A percentile compares a stretch with the other conserved stretches of the same genome.
Evolutionary conservation across 2,113 vertebrate species (phyloP).

Genomic region (Brachirus orientalis): DNA sequence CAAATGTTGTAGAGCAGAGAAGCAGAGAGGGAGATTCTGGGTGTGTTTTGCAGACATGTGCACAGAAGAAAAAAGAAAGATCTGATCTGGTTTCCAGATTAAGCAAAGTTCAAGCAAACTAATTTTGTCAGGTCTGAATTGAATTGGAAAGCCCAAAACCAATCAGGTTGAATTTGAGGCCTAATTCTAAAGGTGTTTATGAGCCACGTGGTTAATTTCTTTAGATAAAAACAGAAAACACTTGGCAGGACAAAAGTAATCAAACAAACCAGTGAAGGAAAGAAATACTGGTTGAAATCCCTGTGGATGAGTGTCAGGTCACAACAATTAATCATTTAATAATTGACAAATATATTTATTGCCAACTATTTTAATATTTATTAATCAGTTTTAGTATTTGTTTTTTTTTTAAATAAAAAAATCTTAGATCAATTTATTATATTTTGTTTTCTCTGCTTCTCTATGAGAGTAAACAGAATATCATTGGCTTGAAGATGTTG

Average conservation of each 20-base stretch:
- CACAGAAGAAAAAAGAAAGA: conserved; percentile 13
- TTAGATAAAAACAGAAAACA: background rate
- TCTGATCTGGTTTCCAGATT: conserved; percentile 20
- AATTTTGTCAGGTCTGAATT: conserved; percentile 30
- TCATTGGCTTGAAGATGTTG: too few relatives aligned
- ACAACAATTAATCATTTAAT: too few relatives aligned
- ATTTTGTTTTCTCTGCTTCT: too few relatives aligned
- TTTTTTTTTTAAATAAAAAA: too few relatives aligned
- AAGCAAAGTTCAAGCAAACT: conserved; percentile 28
- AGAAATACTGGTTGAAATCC: too few relatives aligned
- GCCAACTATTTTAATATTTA: too few relatives aligned
- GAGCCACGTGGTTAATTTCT: background rate
- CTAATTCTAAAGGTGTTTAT: conserved; percentile 3
- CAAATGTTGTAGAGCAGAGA: background rate
- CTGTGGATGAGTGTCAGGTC: too few relatives aligned
- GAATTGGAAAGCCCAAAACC: background rate
- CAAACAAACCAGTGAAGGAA: background rate
- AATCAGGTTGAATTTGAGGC: background rate
- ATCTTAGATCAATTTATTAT: too few relatives aligned
- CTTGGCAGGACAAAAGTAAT: background rate
- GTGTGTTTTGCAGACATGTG: background rate
- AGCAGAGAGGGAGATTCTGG: background rate
- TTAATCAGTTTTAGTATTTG: too few relatives aligned
- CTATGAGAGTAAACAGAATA: too few relatives aligned
- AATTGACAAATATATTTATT: too few relatives aligned